These are phyloP conservation scores for Marronus borbonicus DNA, from an alignment of 2,888 invertebrate species.

Conservation along the genomic window DNA sequence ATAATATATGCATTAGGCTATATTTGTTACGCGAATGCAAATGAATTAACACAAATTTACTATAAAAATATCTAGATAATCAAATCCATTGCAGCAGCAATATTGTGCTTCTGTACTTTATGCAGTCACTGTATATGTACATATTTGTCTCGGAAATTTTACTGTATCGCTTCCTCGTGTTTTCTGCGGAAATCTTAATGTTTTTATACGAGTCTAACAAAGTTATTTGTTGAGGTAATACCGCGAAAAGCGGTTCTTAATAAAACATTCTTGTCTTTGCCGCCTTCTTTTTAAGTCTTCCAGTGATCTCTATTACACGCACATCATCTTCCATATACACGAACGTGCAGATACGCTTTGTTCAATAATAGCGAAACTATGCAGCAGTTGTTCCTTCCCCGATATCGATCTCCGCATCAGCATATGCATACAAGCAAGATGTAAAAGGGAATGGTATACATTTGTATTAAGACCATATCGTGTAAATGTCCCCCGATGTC, in stretches of 20 bases:
- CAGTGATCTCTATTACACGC: slow-evolving; percentile 7
- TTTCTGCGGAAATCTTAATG: slow-evolving; percentile 1
- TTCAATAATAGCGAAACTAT: slow-evolving; percentile 17
- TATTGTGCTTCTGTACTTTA: no score
- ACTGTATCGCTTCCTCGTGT: neutral
- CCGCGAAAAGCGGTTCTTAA: neutral
- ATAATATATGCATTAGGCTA: no score
- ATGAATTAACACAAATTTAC: no score
- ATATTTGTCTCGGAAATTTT: neutral
- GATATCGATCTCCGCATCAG: slow-evolving; percentile 17
- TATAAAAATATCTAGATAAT: no score
- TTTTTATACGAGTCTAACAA: neutral
- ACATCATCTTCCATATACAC: neutral
- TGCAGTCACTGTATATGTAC: neutral
- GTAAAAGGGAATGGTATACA: slow-evolving; percentile 31
- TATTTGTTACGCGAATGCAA: no score
- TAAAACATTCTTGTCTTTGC: slow-evolving; percentile 3
- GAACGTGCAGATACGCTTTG: slow-evolving; percentile 4
- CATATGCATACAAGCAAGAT: slow-evolving; percentile 37
- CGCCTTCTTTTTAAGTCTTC: slow-evolving; percentile 1
- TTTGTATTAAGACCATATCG: slow-evolving; percentile 47
- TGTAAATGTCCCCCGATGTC: slow-evolving; percentile 44
- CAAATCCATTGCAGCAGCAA: no score
- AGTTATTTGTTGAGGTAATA: slow-evolving; percentile 16
- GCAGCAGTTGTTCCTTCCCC: slow-evolving; percentile 24